Base-by-base conservation (phyloP, 1,140 invertebrate genomes). In the Sycophila sp. region DNA sequence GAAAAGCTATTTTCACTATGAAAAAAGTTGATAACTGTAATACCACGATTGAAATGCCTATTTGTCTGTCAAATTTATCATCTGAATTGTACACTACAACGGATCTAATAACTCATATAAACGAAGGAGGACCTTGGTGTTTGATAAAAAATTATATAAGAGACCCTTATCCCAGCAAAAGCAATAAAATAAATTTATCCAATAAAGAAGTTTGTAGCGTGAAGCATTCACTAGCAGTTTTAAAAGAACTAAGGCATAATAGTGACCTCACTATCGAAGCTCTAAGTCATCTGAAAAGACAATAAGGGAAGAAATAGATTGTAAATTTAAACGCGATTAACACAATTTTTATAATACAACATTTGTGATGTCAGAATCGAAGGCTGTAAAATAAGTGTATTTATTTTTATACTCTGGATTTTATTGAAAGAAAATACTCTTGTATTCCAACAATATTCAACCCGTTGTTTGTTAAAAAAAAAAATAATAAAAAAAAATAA, bases 131-230 rank as follows among this genome's bases (percentile, higher is more conserved):
- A 19, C 71, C 81, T 30, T 85, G 82, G 83, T 85, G 79, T 26
- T 55, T 86, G 1, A 77, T 84, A 49, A 79, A 69, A 17, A 68
- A 85, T 76, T 84, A 78, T 66, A 17, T 80, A 17, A 75, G 72
- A 24, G 73, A 77, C 72, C 67, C 77, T 19, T 7, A 42, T 6
- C 11, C 55, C 1, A 72, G 69, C 2, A 70, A 75, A 65, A 66
- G 66, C 8, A 77, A 56, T 11, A 75, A 72, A 49, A 65, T 69
- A 10, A 24, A 51, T 7, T 36, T 72, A 15, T 28, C 24, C 0
- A 66, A 77, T 2, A 79, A 77, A n/a, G 0, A 72, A 76, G 45
- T 84, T 83, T 76, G 58, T 85, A 19, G n/a, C n/a, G n/a, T n/a
- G n/a, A 79, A 77, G 45, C 70, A 76, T 6, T 82, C 82, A 67